Evolutionary conservation across 2,888 invertebrate genomes (phyloP), one percentile per base, ranked within the genome.

Genomic region (Euplexia lucipara): DNA sequence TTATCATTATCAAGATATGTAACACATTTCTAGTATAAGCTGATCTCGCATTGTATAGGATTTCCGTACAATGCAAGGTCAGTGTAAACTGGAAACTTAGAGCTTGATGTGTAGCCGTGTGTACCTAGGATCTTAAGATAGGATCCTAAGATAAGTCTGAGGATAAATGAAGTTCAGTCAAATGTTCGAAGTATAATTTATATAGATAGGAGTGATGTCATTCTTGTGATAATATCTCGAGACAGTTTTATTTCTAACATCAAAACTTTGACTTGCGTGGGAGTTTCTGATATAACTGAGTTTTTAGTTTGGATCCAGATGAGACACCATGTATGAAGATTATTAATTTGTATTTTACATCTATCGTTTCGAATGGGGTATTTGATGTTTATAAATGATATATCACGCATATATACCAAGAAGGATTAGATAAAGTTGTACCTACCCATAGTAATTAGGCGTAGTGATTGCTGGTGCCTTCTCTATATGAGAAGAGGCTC

Each of bases 211-310:
- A 20, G 12, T 45, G 41, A 53, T 58, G 75, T 70, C 53, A 41
- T 58, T 51, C 59, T 52, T 14, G 39, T 58, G 68, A 78, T 78
- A 74, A 58, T 61, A 35, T 56, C 54, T n/a, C 16, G 30, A 41
- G 35, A 47, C 65, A 18, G 64, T 74, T 78, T 69, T 65, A 60
- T 62, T 62, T 53, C 45, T 49, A 56, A 39, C 20, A 58, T 61
- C 45, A 59, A 69, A 69, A 74, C 64, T 78, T 78, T 68, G 54
- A 37, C 26, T 58, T 26, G 47, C 42, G 72, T 72, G 66, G 66
- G 63, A 32, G 70, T 8, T 69, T 22, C 6, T 20, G 37, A 51
- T 75, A 37, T 18, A 10, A 37, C 7, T 30, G 60, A 48, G 30
- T 35, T n/a, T n/a, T n/a, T n/a, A n/a, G n/a, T n/a, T n/a, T n/a